These are phyloP conservation scores for Camelus bactrianus DNA, from an alignment of 2,113 vertebrate genomes.

Conservation along the genomic window DNA sequence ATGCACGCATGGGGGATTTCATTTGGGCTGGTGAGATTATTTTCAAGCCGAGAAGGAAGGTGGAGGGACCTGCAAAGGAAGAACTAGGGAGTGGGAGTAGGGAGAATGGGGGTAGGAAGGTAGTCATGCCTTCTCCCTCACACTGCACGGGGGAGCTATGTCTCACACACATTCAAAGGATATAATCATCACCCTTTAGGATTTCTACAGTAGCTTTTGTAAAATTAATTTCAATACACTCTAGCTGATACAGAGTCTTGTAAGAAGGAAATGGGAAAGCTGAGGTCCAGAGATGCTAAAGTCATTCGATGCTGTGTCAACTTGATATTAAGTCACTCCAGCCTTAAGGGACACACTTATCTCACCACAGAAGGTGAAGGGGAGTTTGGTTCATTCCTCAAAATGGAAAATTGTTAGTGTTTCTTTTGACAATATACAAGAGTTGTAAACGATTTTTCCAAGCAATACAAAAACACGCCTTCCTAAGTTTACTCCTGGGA, in stretches of 20 bases:
- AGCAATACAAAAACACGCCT: background rate
- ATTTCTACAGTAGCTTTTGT: constrained; percentile 3
- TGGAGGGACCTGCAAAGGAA: background rate
- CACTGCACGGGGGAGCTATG: background rate
- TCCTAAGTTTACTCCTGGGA: background rate
- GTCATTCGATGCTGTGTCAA: background rate
- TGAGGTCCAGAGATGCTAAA: background rate
- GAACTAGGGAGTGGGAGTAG: background rate
- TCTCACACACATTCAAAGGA: background rate
- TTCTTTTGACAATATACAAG: constrained; percentile 12
- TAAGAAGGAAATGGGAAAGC: background rate
- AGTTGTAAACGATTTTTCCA: background rate
- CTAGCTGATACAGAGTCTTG: background rate
- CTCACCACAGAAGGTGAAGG: background rate
- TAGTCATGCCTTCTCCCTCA: background rate
- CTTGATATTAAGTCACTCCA: background rate
- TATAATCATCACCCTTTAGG: background rate
- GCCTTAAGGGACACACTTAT: background rate
- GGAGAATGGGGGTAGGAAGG: background rate
- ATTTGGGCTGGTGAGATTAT: background rate
- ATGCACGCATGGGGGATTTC: too few species aligned
- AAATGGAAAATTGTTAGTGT: constrained; percentile 12
- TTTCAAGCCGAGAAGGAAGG: background rate
- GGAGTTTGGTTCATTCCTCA: background rate
- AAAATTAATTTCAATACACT: constrained; percentile 1